Percentiles rank a stretch among this genome's conserved stretches.
These are phyloP conservation scores for Actinemys pallida DNA, from an alignment of 2,113 vertebrate genomes.

Conservation along the genomic window DNA sequence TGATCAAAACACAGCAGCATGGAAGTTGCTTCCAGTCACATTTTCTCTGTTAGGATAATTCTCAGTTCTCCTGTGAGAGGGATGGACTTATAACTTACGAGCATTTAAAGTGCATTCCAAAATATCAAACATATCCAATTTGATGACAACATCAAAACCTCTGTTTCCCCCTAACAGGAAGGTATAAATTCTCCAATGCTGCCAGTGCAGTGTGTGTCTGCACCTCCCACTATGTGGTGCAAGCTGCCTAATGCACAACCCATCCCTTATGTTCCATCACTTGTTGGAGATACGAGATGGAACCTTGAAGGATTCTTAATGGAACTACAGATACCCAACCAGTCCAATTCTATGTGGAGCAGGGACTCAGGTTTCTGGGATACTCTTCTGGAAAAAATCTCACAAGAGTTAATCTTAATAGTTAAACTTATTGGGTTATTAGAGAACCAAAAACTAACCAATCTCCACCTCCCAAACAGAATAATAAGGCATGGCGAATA, in stretches of 20 bases:
- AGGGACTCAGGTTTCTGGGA: background rate
- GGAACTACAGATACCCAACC: background rate
- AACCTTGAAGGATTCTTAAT: background rate
- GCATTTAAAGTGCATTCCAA: background rate
- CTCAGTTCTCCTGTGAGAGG: background rate
- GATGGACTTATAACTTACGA: background rate
- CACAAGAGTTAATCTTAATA: background rate
- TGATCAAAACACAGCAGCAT: background rate
- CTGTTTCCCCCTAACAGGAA: background rate
- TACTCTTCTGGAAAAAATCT: background rate
- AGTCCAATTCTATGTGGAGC: background rate
- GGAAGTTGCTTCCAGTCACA: background rate
- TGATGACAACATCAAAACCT: background rate
- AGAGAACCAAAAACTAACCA: background rate
- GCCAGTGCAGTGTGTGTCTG: background rate
- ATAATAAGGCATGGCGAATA: background rate
- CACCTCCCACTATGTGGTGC: background rate
- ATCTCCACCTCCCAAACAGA: background rate
- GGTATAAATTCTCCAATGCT: background rate
- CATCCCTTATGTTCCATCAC: background rate
- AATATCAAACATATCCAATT: background rate
- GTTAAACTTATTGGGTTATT: background rate
- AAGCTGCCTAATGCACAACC: fast-evolving
- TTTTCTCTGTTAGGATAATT: background rate
- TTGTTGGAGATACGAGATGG: background rate